These are phyloP conservation scores for Bergia puertoricense DNA, from an alignment of 92 coral and sea anemone species.

Conservation along the genomic window DNA sequence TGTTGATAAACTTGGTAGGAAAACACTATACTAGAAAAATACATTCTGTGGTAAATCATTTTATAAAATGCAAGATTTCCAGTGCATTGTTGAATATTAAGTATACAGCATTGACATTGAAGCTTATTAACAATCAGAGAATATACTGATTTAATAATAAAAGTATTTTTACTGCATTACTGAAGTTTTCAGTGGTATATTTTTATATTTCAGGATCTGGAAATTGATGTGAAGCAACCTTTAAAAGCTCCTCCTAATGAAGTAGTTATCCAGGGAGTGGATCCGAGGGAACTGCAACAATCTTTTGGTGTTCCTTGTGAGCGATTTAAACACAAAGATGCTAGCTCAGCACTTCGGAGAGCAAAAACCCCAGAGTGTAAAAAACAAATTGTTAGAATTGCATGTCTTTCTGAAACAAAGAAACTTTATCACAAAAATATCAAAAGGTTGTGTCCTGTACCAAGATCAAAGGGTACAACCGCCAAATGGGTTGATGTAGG, in stretches of 20 bases:
- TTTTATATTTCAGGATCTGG: constrained; percentile 17
- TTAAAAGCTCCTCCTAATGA: constrained; percentile 34
- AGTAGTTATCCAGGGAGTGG: constrained; percentile 1
- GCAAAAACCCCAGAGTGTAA: constrained; percentile 84
- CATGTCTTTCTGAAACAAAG: constrained; percentile 84
- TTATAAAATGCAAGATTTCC: no score
- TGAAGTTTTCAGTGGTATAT: not conserved
- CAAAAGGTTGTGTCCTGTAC: constrained; percentile 80
- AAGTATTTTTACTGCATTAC: no score
- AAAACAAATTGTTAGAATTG: constrained; percentile 76
- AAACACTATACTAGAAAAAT: no score
- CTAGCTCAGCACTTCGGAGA: constrained; percentile 79
- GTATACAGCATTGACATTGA: no score
- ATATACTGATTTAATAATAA: no score
- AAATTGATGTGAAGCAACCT: constrained; percentile 24
- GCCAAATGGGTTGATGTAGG: constrained; percentile 75
- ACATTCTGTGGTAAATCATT: no score
- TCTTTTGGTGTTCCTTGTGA: constrained; percentile 73
- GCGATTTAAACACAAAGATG: constrained; percentile 83
- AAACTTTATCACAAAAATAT: constrained; percentile 68
- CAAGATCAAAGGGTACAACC: constrained; percentile 65
- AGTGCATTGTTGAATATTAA: no score
- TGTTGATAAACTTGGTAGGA: no score
- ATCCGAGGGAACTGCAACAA: constrained; percentile 41
- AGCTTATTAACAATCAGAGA: no score